Conservation (phyloP, 2,888 invertebrate genomes). For the Ditylenchus weischeri region DNA sequence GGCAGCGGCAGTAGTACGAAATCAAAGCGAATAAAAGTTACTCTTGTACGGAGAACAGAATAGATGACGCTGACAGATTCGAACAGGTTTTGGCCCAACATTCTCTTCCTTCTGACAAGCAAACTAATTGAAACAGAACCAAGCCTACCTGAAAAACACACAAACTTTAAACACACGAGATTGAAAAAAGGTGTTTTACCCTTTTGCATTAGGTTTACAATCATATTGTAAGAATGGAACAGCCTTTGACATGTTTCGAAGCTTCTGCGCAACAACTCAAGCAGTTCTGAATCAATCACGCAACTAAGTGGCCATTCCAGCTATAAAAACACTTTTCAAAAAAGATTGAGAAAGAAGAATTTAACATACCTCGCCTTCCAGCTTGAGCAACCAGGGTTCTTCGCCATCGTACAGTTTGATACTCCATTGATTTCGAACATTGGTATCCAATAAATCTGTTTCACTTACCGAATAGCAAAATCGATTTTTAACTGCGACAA, state of each 20-base stretch:
- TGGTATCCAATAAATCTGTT: too few relatives aligned
- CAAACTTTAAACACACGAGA: too few relatives aligned
- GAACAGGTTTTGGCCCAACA: background rate
- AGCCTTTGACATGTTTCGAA: constrained; percentile 3
- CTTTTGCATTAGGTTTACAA: background rate
- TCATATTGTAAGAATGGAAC: background rate
- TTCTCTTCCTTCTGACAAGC: background rate
- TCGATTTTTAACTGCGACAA: too few relatives aligned
- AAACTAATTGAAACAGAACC: background rate
- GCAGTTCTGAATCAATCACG: background rate
- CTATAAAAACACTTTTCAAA: constrained; percentile 2
- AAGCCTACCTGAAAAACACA: background rate
- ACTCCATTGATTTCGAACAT: background rate
- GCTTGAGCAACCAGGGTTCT: constrained; percentile 1
- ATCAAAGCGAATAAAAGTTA: background rate
- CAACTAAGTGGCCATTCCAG: constrained; percentile 16
- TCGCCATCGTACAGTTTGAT: background rate
- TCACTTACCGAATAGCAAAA: too few relatives aligned
- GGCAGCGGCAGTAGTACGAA: too few relatives aligned
- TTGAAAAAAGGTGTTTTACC: background rate
- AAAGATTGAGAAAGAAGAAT: background rate
- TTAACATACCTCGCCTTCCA: background rate
- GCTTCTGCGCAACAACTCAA: background rate
- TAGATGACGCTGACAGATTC: constrained; percentile 1
- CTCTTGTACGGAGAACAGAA: background rate